phyloP scores from a whole-genome alignment of 2,888 invertebrate genomes.

The Cantharis rufa region DNA sequence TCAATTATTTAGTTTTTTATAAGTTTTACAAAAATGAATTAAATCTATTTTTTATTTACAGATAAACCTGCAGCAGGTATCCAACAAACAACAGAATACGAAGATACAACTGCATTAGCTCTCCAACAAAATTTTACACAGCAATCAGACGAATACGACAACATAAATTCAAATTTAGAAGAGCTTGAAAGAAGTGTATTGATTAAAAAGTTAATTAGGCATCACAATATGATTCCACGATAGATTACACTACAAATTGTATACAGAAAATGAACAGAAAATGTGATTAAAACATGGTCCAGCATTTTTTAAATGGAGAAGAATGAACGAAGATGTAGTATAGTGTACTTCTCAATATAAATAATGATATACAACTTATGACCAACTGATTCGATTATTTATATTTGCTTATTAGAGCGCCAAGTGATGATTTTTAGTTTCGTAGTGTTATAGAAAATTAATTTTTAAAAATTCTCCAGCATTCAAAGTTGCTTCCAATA shows the following conservation, averaged over 20 bases:
- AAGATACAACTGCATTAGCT: constrained; percentile 5
- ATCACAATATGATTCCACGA: constrained; percentile 9
- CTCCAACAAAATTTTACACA: constrained; percentile 18
- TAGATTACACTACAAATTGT: not conserved
- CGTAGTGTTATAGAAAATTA: not conserved
- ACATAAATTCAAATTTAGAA: constrained; percentile 7
- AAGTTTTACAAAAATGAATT: too few relatives aligned
- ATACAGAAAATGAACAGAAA: not conserved
- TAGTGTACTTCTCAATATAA: not conserved
- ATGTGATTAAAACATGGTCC: not conserved
- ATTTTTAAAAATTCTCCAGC: not conserved
- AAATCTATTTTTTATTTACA: not conserved
- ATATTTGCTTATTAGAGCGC: not conserved
- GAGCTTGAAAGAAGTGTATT: constrained; percentile 11
- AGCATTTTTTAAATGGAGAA: not conserved
- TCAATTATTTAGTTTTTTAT: too few relatives aligned
- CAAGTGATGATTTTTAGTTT: not conserved
- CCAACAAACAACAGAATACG: constrained; percentile 3
- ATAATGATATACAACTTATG: not conserved
- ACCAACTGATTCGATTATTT: not conserved
- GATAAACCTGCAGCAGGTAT: not conserved
- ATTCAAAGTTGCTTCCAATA: not conserved
- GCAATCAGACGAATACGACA: constrained; percentile 5
- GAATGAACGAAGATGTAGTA: not conserved
- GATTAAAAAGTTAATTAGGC: constrained; percentile 17